phyloP scores from a whole-genome alignment of 2,797 vertebrate genomes.

The Eurystomus glaucurus region DNA sequence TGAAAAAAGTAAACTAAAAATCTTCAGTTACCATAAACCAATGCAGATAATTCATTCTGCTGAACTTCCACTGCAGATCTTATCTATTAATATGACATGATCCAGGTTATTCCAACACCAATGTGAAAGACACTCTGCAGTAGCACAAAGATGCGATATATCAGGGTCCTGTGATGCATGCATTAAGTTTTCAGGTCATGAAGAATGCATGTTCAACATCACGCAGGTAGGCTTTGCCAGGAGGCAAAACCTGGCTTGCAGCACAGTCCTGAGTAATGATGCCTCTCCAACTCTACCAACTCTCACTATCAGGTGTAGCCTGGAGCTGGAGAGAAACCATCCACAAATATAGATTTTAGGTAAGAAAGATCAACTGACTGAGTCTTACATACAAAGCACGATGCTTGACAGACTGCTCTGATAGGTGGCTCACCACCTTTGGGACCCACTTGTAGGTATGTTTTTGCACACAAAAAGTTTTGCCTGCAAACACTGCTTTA shows the following conservation, averaged over 20 bases:
- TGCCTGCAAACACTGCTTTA: accelerated
- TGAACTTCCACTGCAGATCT: neutral
- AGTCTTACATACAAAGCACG: accelerated
- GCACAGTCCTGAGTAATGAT: neutral
- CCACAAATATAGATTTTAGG: neutral
- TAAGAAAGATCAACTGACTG: accelerated
- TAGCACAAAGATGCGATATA: accelerated
- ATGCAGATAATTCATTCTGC: neutral
- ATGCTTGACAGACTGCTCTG: neutral
- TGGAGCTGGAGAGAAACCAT: neutral
- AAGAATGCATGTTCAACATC: neutral
- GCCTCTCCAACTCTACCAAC: neutral
- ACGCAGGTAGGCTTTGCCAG: neutral
- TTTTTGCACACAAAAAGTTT: neutral
- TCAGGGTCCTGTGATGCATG: neutral
- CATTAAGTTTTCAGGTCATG: neutral
- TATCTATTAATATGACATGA: neutral
- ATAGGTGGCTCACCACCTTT: neutral
- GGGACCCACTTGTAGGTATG: neutral
- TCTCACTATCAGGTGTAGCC: neutral
- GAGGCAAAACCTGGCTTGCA: neutral
- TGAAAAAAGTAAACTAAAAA: neutral
- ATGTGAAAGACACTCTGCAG: accelerated
- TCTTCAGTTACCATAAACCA: neutral
- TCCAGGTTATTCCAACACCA: neutral